These are phyloP conservation scores for Trichopria drosophilae DNA, from an alignment of 2,888 invertebrate species.

Conservation along the genomic window DNA sequence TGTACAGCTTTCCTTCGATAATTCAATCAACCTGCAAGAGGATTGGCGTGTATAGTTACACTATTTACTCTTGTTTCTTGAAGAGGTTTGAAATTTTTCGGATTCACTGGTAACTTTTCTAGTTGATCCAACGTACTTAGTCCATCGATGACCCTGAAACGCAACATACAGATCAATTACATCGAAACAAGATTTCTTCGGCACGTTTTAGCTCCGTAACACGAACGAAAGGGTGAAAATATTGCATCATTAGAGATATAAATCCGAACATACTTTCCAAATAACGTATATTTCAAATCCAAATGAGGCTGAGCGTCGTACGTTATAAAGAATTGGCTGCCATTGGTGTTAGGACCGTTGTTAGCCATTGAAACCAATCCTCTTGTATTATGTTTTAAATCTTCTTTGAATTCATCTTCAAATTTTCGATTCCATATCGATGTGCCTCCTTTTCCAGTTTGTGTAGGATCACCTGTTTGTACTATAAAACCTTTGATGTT, in stretches of 20 bases:
- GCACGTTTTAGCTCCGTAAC: conserved; percentile 8
- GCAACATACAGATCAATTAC: conserved; percentile 31
- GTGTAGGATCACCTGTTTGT: conserved; percentile 81
- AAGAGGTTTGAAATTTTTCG: conserved; percentile 87
- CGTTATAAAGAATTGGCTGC: conserved; percentile 96
- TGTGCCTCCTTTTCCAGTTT: conserved; percentile 94
- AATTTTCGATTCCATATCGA: conserved; percentile 97
- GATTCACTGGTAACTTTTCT: conserved; percentile 92
- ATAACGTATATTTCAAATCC: conserved; percentile 95
- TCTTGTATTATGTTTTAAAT: conserved; percentile 86
- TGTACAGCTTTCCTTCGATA: neutral
- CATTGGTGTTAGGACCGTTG: conserved; percentile 96
- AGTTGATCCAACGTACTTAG: conserved; percentile 93
- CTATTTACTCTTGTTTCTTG: conserved; percentile 84
- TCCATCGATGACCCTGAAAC: conserved; percentile 94
- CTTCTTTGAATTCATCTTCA: conserved; percentile 96
- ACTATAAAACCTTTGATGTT: conserved; percentile 81
- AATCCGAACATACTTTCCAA: conserved; percentile 81
- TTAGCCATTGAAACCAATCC: conserved; percentile 98
- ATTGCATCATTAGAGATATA: neutral
- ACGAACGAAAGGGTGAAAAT: neutral
- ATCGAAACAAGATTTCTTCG: too few relatives aligned
- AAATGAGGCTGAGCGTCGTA: conserved; percentile 93
- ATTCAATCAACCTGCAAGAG: conserved; percentile 74
- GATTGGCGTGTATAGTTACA: conserved; percentile 97